A percentile compares a stretch with the other conserved stretches of the same genome.
Evolutionary conservation across 2,797 vertebrate species (phyloP).

Genomic region (Monodelphis domestica): DNA sequence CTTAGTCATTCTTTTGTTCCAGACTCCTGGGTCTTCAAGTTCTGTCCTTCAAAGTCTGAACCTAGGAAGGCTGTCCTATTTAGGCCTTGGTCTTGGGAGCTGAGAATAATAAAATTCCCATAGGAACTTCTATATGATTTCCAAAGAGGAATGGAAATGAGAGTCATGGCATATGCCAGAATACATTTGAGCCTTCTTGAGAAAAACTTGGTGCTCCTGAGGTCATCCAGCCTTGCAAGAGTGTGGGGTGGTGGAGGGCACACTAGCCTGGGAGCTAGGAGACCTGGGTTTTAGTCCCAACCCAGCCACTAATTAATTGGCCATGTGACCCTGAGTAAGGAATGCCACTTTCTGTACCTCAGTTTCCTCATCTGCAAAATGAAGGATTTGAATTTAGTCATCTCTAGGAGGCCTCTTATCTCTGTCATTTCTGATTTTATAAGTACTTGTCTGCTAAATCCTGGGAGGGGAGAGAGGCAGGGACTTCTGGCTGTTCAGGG

Average conservation of each 20-base stretch:
- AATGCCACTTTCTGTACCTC: neutral
- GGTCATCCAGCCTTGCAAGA: neutral
- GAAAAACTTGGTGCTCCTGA: neutral
- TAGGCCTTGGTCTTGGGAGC: neutral
- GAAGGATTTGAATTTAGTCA: neutral
- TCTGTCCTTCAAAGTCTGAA: neutral
- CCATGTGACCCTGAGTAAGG: neutral
- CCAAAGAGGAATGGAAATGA: neutral
- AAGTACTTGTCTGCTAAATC: slow-evolving; percentile 40
- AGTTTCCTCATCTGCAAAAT: neutral
- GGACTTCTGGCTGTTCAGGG: neutral
- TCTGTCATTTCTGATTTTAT: slow-evolving; percentile 8
- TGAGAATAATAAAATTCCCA: neutral
- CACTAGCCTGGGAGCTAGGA: neutral
- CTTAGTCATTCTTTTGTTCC: neutral
- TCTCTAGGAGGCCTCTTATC: slow-evolving; percentile 7
- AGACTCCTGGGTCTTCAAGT: neutral
- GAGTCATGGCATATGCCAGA: neutral
- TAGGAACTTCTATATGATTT: neutral
- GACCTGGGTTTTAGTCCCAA: neutral
- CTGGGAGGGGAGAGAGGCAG: neutral
- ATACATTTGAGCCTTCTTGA: neutral
- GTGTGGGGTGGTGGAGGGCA: neutral
- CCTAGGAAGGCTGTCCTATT: neutral
- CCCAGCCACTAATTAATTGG: neutral